Evolutionary conservation across 1,140 invertebrate genomes (phyloP).

Genomic region (Polypedilum vanderplanki): DNA sequence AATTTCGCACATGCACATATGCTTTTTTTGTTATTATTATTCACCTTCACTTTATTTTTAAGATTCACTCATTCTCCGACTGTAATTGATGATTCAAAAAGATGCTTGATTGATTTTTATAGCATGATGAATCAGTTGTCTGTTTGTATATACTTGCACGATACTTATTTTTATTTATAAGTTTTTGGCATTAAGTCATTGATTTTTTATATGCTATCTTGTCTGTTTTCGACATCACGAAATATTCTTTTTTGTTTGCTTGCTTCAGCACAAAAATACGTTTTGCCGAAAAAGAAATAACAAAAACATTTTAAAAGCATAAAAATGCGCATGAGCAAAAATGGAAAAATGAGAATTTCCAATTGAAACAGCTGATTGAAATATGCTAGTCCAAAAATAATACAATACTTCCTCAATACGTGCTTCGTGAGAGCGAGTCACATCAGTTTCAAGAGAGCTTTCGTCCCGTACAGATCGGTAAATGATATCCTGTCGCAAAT

Average conservation of each 20-base stretch:
- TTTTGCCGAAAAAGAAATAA: background rate
- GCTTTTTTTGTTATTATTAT: conserved; percentile 2
- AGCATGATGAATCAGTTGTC: background rate
- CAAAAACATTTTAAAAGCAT: background rate
- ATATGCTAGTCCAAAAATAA: conserved; percentile 22
- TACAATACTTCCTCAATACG: background rate
- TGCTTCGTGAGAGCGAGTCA: background rate
- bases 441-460: conserved; percentile 1
- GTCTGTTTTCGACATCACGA: conserved; percentile 9
- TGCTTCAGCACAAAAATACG: background rate
- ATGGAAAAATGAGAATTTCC: conserved; percentile 25
- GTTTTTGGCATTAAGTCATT: background rate
- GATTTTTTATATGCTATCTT: background rate
- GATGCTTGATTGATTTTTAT: conserved; percentile 8
- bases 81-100: conserved; percentile 8
- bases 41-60: conserved; percentile 16
- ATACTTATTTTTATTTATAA: background rate
- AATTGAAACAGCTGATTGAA: conserved; percentile 22
- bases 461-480: background rate
- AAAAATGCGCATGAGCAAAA: background rate
- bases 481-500: conserved; percentile 18
- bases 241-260: background rate
- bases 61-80: background rate
- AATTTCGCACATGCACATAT: background rate
- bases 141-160: background rate